phyloP scores from a whole-genome alignment of 2,888 invertebrate genomes.

The Oscheius sp. region DNA sequence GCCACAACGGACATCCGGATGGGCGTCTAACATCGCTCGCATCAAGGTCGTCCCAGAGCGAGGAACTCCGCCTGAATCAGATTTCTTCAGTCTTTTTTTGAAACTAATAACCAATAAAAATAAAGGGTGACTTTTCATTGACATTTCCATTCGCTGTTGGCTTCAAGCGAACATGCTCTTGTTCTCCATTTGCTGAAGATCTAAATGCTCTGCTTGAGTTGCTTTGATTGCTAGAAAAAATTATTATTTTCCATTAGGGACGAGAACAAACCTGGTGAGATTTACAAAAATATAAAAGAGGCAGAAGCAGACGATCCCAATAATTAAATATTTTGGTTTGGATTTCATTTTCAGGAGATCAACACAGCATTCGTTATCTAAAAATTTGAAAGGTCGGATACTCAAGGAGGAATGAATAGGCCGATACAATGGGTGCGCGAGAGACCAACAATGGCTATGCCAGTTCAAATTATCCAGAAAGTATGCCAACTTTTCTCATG shows the following conservation, averaged over 20 bases:
- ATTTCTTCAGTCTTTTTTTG: not conserved
- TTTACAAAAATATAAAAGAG: not conserved
- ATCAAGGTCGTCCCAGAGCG: slow-evolving; percentile 95
- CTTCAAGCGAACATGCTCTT: not conserved
- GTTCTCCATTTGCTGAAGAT: not conserved
- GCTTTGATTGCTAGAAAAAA: too few species aligned
- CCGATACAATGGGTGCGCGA: not conserved
- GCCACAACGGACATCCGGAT: slow-evolving; percentile 83
- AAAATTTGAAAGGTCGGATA: not conserved
- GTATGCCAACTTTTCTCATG: not conserved
- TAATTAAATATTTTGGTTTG: slow-evolving; percentile 8
- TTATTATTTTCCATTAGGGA: too few species aligned
- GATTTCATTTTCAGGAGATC: not conserved
- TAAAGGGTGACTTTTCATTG: slow-evolving; percentile 35
- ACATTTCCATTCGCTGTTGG: slow-evolving; percentile 23
- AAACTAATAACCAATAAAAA: slow-evolving; percentile 40
- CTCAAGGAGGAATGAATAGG: not conserved
- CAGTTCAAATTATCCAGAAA: not conserved
- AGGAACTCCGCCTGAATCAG: slow-evolving; percentile 73
- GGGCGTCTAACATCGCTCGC: slow-evolving; percentile 97
- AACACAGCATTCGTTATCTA: not conserved
- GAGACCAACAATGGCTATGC: not conserved
- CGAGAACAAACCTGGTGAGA: slow-evolving; percentile 5
- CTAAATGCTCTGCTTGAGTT: too few species aligned
- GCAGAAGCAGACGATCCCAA: slow-evolving; percentile 2